Evolutionary conservation across 1,140 invertebrate genomes (phyloP), one percentile per base, ranked within the genome.

Genomic region (Neomicropteryx cornuta): DNA sequence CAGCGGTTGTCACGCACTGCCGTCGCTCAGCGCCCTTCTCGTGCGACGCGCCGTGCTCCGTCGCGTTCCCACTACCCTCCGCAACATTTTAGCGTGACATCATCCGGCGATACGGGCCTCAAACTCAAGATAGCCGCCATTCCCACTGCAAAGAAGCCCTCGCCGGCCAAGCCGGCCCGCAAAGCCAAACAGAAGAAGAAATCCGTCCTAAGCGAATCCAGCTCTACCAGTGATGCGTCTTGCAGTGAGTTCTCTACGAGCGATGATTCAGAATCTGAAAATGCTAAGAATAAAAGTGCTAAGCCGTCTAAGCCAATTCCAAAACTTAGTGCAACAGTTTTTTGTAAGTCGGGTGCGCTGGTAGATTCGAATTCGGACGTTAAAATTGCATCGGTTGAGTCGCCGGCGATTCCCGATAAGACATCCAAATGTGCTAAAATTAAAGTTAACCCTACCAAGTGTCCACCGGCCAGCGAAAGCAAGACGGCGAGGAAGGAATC

Each of bases 301-400:
- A 43, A 30, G n/a, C 42, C 47, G 11, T 38, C 37, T n/a, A 55
- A 46, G 28, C 49, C 48, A 17, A 49, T 48, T 29, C 46, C 39
- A 2, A 49, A 50, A 33, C 43, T 52, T 8, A 40, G 44, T 8
- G 43, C 45, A 1, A 44, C 42, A 14, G 47, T 48, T 17, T 55
- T n/a, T n/a, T n/a, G n/a, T n/a, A n/a, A n/a, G n/a, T n/a, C n/a
- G n/a, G n/a, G n/a, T n/a, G n/a, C n/a, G n/a, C n/a, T n/a, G n/a
- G n/a, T n/a, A n/a, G n/a, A 56, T 43, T 52, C 51, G 4, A 52
- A 47, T 14, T 21, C 17, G 2, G 18, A 14, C 27, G 33, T 33
- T 10, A 32, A 34, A 11, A 46, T 10, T 24, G 16, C 28, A 13
- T 28, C 13, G 11, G 17, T 24, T 8, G 29, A n/a, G 10, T 14